These are phyloP conservation scores for Sardina pilchardus DNA, from an alignment of 2,113 vertebrate species.

Conservation along the genomic window DNA sequence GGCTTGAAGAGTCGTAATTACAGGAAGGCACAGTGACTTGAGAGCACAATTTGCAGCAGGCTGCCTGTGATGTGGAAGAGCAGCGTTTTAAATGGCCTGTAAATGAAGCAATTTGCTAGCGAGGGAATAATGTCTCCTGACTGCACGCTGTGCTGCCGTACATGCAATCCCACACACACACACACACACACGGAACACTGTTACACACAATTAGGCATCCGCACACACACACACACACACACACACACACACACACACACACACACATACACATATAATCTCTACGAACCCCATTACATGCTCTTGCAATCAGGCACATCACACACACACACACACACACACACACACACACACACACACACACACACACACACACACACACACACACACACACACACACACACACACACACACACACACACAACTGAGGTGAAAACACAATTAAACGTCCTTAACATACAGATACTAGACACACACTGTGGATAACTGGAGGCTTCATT, in stretches of 20 bases:
- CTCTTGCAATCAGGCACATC: background rate
- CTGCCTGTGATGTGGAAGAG: conserved; percentile 45
- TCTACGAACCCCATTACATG: too few species aligned
- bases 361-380: conserved; percentile 19
- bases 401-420: background rate
- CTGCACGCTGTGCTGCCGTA: conserved; percentile 21
- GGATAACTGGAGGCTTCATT: background rate
- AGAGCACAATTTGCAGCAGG: conserved; percentile 17
- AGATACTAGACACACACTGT: background rate
- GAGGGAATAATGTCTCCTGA: conserved; percentile 54
- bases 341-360: background rate
- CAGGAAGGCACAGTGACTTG: conserved; percentile 24
- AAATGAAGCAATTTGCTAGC: conserved; percentile 60
- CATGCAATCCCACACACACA: background rate
- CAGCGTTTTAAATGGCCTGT: conserved; percentile 55
- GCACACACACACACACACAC: background rate
- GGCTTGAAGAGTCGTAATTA: conserved; percentile 61
- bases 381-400: background rate
- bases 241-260: background rate
- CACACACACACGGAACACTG: background rate
- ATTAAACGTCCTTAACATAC: background rate
- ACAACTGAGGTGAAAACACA: background rate
- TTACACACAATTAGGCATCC: background rate
- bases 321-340: conserved; percentile 10
- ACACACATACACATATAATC: background rate